phyloP scores from a whole-genome alignment of 2,888 invertebrate genomes.

The Bombylius discolor region DNA sequence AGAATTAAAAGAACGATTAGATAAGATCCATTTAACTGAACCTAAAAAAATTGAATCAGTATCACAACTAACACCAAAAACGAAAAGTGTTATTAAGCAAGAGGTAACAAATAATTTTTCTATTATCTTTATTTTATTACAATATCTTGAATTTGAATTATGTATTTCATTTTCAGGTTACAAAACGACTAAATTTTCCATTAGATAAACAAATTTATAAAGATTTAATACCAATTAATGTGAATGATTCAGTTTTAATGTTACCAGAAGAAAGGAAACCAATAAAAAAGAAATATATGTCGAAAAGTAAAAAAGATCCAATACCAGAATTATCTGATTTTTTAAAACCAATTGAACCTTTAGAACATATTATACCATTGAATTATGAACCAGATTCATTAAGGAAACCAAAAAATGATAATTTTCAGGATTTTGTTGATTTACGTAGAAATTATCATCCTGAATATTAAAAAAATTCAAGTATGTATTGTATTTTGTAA shows the following conservation, averaged over 20 bases:
- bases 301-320: conserved; percentile 10
- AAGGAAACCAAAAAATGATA: conserved; percentile 1
- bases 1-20: conserved; percentile 17
- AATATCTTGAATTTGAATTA: neutral
- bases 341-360: conserved; percentile 18
- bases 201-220: conserved; percentile 20
- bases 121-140: neutral
- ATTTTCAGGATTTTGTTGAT: conserved; percentile 5
- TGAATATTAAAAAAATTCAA: neutral
- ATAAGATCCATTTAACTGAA: conserved; percentile 12
- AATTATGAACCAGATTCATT: neutral
- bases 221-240: conserved; percentile 25
- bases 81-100: conserved; percentile 21
- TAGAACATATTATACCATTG: conserved; percentile 15
- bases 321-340: conserved; percentile 24
- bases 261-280: conserved; percentile 13
- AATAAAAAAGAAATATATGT: conserved; percentile 12
- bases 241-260: conserved; percentile 22
- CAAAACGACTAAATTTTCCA: conserved; percentile 26
- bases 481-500: too few species aligned
- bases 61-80: conserved; percentile 18
- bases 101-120: conserved; percentile 16
- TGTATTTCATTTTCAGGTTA: conserved; percentile 17
- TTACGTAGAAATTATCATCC: conserved; percentile 6
- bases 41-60: neutral